Conservation (phyloP, 2,113 vertebrate genomes). For the Lutjanus erythropterus region DNA sequence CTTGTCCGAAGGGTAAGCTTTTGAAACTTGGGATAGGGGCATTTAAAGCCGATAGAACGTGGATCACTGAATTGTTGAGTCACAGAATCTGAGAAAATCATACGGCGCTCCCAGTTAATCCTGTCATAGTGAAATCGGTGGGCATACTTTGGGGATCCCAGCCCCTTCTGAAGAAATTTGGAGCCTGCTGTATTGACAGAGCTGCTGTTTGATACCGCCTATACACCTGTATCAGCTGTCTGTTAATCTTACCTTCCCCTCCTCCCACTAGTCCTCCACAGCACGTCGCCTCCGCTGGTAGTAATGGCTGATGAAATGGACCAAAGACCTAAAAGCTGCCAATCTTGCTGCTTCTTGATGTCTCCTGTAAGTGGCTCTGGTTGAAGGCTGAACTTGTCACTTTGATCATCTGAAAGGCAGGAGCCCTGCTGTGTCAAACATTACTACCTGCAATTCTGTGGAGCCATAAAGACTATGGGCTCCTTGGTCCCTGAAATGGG, state of each 20-base stretch:
- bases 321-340: constrained; percentile 81
- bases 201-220: constrained; percentile 79
- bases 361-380: constrained; percentile 71
- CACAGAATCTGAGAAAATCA: constrained; percentile 84
- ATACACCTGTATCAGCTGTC: constrained; percentile 85
- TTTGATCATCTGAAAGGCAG: constrained; percentile 78
- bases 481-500: constrained; percentile 84
- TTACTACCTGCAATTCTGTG: constrained; percentile 74
- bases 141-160: constrained; percentile 66
- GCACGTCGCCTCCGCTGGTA: constrained; percentile 64
- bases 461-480: constrained; percentile 76
- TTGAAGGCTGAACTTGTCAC: constrained; percentile 75
- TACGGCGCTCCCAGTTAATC: constrained; percentile 78
- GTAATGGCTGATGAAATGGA: constrained; percentile 81
- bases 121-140: constrained; percentile 76
- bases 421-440: constrained; percentile 77
- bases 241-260: constrained; percentile 82
- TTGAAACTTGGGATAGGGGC: constrained; percentile 82
- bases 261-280: constrained; percentile 73
- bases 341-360: constrained; percentile 78
- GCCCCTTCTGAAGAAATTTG: constrained; percentile 69
- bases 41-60: constrained; percentile 81
- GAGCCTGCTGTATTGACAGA: constrained; percentile 79
- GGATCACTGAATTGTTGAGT: constrained; percentile 87
- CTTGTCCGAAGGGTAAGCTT: constrained; percentile 83